phyloP scores from a whole-genome alignment of 92 coral and sea anemone genomes.

The Epizoanthus rinbou region DNA sequence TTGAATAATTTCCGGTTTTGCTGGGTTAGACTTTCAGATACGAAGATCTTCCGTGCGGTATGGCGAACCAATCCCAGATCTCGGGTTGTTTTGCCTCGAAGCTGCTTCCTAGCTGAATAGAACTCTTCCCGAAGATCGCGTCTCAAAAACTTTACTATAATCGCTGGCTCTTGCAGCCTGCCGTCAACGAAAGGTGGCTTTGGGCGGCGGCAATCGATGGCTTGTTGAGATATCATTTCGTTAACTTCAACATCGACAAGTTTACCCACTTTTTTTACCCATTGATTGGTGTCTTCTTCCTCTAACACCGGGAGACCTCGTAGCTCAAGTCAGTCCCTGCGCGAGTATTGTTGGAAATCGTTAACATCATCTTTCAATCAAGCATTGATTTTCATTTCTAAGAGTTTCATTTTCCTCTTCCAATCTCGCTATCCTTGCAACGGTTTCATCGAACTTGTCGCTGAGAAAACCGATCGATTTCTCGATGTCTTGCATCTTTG shows the following conservation, averaged over 20 bases:
- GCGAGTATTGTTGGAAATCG: constrained; percentile 24
- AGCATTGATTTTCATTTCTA: constrained; percentile 6
- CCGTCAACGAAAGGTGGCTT: background rate
- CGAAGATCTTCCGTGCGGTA: no score
- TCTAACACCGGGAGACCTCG: constrained; percentile 6
- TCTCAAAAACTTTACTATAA: constrained; percentile 26
- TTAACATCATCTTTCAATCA: constrained; percentile 8
- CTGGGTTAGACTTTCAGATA: no score
- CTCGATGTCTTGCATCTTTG: constrained; percentile 1
- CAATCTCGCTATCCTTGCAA: no score
- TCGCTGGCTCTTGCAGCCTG: constrained; percentile 22
- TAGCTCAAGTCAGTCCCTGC: constrained; percentile 15
- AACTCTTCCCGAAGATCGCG: constrained; percentile 33
- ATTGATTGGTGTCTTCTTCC: constrained; percentile 10
- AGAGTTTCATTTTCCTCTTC: no score
- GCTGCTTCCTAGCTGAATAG: constrained; percentile 26
- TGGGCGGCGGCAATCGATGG: background rate
- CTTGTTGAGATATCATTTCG: constrained; percentile 15
- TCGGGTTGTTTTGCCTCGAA: constrained; percentile 21
- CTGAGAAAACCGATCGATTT: background rate
- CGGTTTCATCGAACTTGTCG: background rate
- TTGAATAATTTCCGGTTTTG: background rate
- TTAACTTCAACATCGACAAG: constrained; percentile 20
- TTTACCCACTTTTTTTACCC: constrained; percentile 13
- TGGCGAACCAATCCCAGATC: constrained; percentile 26